These are phyloP conservation scores for Timandra comae DNA, from an alignment of 2,888 invertebrate genomes.

Conservation along the genomic window DNA sequence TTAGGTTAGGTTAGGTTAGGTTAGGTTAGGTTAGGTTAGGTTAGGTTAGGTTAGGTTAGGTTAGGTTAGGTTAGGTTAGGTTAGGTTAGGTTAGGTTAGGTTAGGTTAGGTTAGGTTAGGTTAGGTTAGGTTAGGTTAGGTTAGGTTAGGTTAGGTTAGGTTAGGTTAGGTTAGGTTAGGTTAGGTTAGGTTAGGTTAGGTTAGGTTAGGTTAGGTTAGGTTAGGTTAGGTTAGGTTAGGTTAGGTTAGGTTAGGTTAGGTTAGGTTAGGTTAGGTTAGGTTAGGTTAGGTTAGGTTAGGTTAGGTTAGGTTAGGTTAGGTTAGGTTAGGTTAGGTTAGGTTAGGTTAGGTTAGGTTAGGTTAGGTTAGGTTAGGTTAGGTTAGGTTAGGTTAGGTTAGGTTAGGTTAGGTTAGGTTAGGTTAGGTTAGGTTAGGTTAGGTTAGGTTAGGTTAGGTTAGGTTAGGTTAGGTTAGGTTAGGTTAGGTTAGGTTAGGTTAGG, in stretches of 20 bases:
- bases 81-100: conserved; percentile 10
- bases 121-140: conserved; percentile 20
- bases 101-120: conserved; percentile 20
- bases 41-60: conserved; percentile 9
- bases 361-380: conserved; percentile 8
- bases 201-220: conserved; percentile 16
- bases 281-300: conserved; percentile 15
- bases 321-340: conserved; percentile 15
- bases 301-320: conserved; percentile 16
- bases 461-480: conserved; percentile 21
- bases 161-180: conserved; percentile 15
- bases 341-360: conserved; percentile 14
- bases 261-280: conserved; percentile 16
- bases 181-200: conserved; percentile 12
- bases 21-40: conserved; percentile 10
- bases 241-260: conserved; percentile 17
- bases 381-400: conserved; percentile 7
- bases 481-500: conserved; percentile 19
- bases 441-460: conserved; percentile 22
- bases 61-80: conserved; percentile 9
- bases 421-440: conserved; percentile 22
- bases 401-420: conserved; percentile 18
- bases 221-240: conserved; percentile 16
- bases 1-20: conserved; percentile 11
- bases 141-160: conserved; percentile 15